Evolutionary conservation across 2,888 invertebrate species (phyloP).

Genomic region (Lepidocyrtoides sp.): DNA sequence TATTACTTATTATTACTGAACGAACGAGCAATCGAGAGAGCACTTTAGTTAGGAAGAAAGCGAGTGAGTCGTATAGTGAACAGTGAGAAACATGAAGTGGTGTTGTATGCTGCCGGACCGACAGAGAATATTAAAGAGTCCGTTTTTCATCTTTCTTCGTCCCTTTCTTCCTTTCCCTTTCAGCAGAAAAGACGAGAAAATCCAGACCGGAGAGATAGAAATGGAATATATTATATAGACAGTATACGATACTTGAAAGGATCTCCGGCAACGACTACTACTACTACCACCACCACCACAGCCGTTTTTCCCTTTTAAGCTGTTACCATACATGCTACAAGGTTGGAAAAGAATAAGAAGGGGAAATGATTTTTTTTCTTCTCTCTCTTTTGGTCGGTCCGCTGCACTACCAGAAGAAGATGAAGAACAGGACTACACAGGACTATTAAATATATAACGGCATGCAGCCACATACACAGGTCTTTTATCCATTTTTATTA

Average conservation of each 20-base stretch:
- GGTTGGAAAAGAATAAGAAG: slow-evolving; percentile 46
- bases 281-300: slow-evolving; percentile 24
- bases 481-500: slow-evolving; percentile 7
- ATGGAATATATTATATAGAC: slow-evolving; percentile 34
- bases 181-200: slow-evolving; percentile 37
- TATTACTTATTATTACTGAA: slow-evolving; percentile 49
- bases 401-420: neutral
- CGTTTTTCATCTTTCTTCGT: slow-evolving; percentile 66
- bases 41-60: slow-evolving; percentile 17
- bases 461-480: neutral
- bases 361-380: slow-evolving; percentile 51
- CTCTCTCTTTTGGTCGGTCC: slow-evolving; percentile 14
- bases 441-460: neutral
- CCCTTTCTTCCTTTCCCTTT: slow-evolving; percentile 33
- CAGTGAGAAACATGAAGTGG: slow-evolving; percentile 52
- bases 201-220: slow-evolving; percentile 40
- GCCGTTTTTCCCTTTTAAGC: slow-evolving; percentile 61
- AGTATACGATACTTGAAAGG: slow-evolving; percentile 21
- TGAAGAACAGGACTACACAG: too few relatives aligned
- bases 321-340: slow-evolving; percentile 67
- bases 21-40: slow-evolving; percentile 35
- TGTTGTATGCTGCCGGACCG: slow-evolving; percentile 39
- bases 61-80: neutral
- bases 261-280: slow-evolving; percentile 34
- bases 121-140: slow-evolving; percentile 77